phyloP scores from a whole-genome alignment of 1,140 invertebrate species.

The Agrypnia vestita region DNA sequence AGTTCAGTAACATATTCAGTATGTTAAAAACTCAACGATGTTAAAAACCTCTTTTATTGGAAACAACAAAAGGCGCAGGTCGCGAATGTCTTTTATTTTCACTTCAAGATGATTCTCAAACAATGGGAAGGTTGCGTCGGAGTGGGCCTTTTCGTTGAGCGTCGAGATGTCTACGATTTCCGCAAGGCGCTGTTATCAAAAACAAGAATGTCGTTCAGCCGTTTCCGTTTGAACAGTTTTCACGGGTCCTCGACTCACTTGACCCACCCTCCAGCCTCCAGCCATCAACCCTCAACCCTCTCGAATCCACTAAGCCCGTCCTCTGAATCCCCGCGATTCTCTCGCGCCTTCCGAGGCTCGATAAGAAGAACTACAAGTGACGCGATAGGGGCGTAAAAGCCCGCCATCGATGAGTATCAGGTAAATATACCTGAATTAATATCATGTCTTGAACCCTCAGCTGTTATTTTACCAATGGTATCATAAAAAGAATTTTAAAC shows the following conservation, averaged over 20 bases:
- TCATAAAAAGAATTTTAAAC: too few species aligned
- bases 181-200: conserved; percentile 11
- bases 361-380: not conserved
- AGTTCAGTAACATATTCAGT: too few species aligned
- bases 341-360: not conserved
- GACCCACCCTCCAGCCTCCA: not conserved
- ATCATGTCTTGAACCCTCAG: too few species aligned
- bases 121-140: too few species aligned
- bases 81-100: too few species aligned
- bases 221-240: conserved; percentile 40
- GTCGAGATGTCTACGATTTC: not conserved
- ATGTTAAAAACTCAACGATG: too few species aligned
- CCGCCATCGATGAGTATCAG: not conserved
- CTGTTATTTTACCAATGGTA: too few species aligned
- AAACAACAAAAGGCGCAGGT: too few species aligned
- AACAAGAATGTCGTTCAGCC: conserved; percentile 32
- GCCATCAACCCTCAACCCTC: conserved; percentile 8
- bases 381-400: not conserved
- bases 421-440: too few species aligned
- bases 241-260: conserved; percentile 32
- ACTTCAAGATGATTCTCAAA: too few species aligned
- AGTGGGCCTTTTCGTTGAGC: too few species aligned
- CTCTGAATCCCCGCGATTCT: not conserved
- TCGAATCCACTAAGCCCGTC: not conserved
- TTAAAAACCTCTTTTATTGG: too few species aligned